A percentile compares a stretch with the other conserved stretches of the same genome.
phyloP scores from a whole-genome alignment of 2,888 invertebrate genomes.

The Conchocele bisecta region DNA sequence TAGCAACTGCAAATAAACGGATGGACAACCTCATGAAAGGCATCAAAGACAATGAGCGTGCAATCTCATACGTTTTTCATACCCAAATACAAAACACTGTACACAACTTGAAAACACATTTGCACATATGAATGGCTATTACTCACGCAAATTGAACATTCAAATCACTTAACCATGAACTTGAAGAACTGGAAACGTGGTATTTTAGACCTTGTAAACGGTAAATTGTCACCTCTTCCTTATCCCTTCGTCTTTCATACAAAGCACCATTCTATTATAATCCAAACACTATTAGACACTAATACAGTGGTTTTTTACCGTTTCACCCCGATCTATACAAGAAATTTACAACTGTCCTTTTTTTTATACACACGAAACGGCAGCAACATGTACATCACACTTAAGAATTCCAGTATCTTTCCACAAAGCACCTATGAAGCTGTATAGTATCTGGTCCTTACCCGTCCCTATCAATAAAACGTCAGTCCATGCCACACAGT shows the following conservation, averaged over 20 bases:
- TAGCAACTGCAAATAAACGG: neutral
- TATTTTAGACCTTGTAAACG: neutral
- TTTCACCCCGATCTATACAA: no score
- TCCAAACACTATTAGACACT: no score
- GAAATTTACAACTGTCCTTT: no score
- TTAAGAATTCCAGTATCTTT: conserved; percentile 11
- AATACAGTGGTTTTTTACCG: no score
- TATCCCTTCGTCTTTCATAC: no score
- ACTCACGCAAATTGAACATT: neutral
- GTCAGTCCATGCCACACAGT: conserved; percentile 15
- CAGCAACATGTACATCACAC: neutral
- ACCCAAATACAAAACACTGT: neutral
- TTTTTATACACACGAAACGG: neutral
- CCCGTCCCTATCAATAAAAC: conserved; percentile 23
- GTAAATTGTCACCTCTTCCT: conserved; percentile 14
- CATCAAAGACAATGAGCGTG: neutral
- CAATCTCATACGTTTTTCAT: neutral
- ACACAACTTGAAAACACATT: no score
- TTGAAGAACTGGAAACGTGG: conserved; percentile 2
- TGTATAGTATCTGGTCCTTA: neutral
- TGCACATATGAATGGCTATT: no score
- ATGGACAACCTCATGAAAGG: conserved; percentile 3
- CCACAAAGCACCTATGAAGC: neutral
- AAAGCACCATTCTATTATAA: no score
- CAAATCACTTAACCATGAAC: neutral